Base-by-base conservation (phyloP, 2,888 invertebrate genomes). In the Rhingia rostrata region DNA sequence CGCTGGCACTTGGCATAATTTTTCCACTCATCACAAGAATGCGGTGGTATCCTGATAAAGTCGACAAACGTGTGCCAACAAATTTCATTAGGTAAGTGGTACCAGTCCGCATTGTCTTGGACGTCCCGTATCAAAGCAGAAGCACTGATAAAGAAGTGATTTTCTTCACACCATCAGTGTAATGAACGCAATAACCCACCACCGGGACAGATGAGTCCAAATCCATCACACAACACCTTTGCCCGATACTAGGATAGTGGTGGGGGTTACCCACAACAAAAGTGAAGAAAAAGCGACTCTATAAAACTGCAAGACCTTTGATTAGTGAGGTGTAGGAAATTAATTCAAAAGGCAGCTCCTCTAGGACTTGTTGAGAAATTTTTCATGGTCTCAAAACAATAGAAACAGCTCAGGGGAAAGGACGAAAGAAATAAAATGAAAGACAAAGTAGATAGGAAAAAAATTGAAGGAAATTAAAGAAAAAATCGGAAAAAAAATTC, bases 271-370 rank as follows among this genome's bases (percentile, higher is more conserved):
- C 4, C 37, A 83, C 67, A 73, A 78, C 63, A 22, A 22, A 22
- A 63, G 67, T 37, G 7, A 33, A 37, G 35, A n/a, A 58, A 58
- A 45, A 14, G 63, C 45, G 45, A 5, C 66, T 14, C 4, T 22
- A 32, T 30, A 9, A n/a, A 9, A 14, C 37, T 56, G 58, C 39
- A 45, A 66, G 77, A 60, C 33, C 80, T 84, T 84, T 84, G 84
- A 84, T 84, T 84, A 84, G 80, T 84, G 63, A 70, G 84, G 84
- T 84, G 84, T 84, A 80, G 80, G 84, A 84, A 84, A 84, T 84
- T 84, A 84, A 84, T 84, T 84, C 70, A 74, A 75, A 84, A 80
- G 84, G 70, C 80, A 80, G 80, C 84, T 73, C 78, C 73, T 69
- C 58, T 51, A 64, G 83, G 63, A 83, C 63, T 64, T 60, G 69